Percentiles rank a stretch among this genome's conserved stretches.
Conservation (phyloP, 2,113 vertebrate genomes). For the Centrocercus urophasianus region DNA sequence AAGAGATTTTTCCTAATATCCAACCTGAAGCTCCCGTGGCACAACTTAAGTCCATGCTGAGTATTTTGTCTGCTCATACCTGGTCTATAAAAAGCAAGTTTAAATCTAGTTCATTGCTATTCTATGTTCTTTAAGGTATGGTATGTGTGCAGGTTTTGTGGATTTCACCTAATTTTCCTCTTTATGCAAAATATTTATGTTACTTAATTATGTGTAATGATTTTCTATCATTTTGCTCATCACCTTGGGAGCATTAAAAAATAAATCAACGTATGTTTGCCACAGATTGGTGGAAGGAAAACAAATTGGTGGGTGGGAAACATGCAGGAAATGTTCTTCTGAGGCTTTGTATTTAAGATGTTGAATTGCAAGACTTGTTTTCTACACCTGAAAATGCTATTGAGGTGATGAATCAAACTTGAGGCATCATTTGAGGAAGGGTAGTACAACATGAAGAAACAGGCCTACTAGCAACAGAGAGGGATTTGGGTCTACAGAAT, state of each 20-base stretch:
- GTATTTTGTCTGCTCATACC: background rate
- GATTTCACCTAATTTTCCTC: background rate
- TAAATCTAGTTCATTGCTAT: background rate
- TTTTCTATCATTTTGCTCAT: background rate
- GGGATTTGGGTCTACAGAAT: background rate
- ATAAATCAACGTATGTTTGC: background rate
- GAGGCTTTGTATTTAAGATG: background rate
- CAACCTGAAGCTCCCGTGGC: too few species aligned
- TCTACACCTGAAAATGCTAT: background rate
- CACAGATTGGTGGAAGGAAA: background rate
- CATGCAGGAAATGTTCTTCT: background rate
- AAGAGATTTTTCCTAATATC: too few species aligned
- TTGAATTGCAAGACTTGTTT: background rate
- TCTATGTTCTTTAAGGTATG: background rate
- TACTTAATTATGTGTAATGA: background rate
- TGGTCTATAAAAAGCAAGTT: background rate
- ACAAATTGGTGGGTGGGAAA: background rate
- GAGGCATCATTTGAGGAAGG: background rate
- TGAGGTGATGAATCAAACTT: background rate
- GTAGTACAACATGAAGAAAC: background rate
- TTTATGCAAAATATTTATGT: background rate
- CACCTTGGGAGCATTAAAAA: background rate
- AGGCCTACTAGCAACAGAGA: background rate
- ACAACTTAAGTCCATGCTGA: background rate
- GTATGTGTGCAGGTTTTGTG: background rate